Evolutionary conservation across 2,888 invertebrate species (phyloP).

Genomic region (Panopea generosa): DNA sequence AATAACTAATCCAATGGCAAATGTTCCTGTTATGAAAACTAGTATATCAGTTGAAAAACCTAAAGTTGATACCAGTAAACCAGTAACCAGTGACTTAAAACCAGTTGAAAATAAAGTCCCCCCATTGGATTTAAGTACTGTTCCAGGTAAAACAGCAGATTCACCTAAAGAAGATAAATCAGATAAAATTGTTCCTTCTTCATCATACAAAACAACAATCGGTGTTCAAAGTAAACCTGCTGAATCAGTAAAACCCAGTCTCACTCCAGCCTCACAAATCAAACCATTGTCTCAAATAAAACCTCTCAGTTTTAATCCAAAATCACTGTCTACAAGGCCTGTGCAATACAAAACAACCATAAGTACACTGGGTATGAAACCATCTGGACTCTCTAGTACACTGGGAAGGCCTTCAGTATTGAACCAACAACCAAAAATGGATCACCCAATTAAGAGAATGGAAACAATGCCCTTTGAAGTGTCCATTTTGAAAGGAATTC

Average conservation of each 20-base stretch:
- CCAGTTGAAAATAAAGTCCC: conserved; percentile 21
- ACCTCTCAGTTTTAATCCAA: conserved; percentile 69
- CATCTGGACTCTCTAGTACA: conserved; percentile 52
- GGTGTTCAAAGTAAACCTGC: conserved; percentile 47
- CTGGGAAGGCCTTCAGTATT: conserved; percentile 38
- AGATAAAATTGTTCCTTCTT: conserved; percentile 17
- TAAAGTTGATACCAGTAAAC: conserved; percentile 2
- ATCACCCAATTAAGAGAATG: conserved; percentile 71
- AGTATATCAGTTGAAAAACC: conserved; percentile 50
- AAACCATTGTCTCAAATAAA: conserved; percentile 69
- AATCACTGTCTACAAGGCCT: conserved; percentile 58
- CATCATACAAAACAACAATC: conserved; percentile 63
- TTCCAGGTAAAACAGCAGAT: conserved; percentile 14
- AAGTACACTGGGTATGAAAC: conserved; percentile 56
- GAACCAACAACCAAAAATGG: conserved; percentile 40
- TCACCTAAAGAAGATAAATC: conserved; percentile 11
- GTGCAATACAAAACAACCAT: conserved; percentile 67
- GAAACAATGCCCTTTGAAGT: conserved; percentile 80
- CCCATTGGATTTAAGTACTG: conserved; percentile 35
- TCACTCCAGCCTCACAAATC: conserved; percentile 48
- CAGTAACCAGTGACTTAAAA: neutral
- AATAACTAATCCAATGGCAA: neutral
- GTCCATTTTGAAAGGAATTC: conserved; percentile 80
- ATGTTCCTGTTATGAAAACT: conserved; percentile 27
- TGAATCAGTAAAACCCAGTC: conserved; percentile 21